Conservation (phyloP, 2,113 vertebrate genomes). For the Axis porcinus region DNA sequence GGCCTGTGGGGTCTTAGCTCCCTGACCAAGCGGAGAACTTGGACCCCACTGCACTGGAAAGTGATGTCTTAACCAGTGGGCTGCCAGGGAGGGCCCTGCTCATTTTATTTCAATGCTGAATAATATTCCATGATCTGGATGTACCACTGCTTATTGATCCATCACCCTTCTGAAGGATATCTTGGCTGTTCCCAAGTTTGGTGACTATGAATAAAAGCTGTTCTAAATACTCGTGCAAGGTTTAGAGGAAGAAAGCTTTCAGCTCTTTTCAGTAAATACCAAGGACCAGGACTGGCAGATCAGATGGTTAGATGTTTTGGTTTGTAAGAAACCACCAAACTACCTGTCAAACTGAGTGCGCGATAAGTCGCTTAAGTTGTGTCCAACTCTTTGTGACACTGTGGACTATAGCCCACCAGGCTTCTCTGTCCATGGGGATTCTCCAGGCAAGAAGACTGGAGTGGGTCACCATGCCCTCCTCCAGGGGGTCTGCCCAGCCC, state of each 20-base stretch:
- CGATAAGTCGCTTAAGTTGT: not conserved
- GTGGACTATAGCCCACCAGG: not conserved
- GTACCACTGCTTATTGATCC: not conserved
- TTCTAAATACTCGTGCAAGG: not conserved
- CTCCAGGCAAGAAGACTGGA: not conserved
- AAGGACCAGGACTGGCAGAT: not conserved
- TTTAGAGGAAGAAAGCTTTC: not conserved
- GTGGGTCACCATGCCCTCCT: not conserved
- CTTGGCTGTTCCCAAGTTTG: not conserved
- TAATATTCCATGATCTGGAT: not conserved
- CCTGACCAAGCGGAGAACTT: not conserved
- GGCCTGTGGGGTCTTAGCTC: not conserved
- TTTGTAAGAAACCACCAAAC: not conserved
- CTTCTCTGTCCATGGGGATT: not conserved
- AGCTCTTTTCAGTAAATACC: not conserved
- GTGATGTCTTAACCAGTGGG: not conserved
- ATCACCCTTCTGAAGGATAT: not conserved
- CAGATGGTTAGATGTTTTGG: not conserved
- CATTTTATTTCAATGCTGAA: not conserved
- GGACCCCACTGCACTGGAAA: not conserved
- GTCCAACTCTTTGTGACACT: not conserved
- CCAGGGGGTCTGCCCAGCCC: not conserved
- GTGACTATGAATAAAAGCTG: not conserved
- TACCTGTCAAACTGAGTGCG: not conserved
- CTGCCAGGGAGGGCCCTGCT: not conserved